Evolutionary conservation across 1,140 invertebrate species (phyloP).

Genomic region (Globodera rostochiensis): DNA sequence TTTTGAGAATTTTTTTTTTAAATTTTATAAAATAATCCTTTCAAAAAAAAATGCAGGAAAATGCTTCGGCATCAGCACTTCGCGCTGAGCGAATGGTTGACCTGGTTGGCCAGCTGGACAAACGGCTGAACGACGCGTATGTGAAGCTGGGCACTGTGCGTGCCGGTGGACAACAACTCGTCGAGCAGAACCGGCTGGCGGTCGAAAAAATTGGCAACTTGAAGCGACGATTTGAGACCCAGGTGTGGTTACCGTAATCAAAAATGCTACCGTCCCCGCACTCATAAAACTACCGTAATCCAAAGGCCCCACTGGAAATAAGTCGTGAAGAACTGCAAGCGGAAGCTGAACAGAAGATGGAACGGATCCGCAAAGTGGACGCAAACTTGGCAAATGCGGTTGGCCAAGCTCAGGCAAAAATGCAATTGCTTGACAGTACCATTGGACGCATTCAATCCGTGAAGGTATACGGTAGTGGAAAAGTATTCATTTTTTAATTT

Average conservation of each 20-base stretch:
- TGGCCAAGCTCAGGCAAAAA: conserved; percentile 18
- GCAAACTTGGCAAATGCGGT: neutral
- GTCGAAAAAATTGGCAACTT: conserved; percentile 33
- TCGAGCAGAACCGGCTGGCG: conserved; percentile 29
- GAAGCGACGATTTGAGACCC: conserved; percentile 29
- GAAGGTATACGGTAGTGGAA: neutral
- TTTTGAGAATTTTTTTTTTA: too few species aligned
- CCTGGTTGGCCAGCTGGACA: conserved; percentile 40
- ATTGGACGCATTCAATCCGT: neutral
- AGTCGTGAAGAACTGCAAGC: conserved; percentile 40
- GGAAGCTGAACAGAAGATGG: conserved; percentile 45
- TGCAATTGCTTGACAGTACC: neutral
- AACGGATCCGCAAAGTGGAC: conserved; percentile 31
- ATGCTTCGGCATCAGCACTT: conserved; percentile 40
- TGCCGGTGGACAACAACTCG: conserved; percentile 41
- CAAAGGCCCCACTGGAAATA: conserved; percentile 34
- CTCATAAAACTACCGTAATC: too few species aligned
- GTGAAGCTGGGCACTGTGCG: conserved; percentile 28
- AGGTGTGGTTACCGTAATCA: neutral
- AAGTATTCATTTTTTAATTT: neutral
- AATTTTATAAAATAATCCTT: too few species aligned
- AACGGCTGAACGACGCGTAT: conserved; percentile 43
- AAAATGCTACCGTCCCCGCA: too few species aligned
- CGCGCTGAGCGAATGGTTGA: conserved; percentile 41
- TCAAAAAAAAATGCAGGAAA: conserved; percentile 23